Evolutionary conservation across 1,140 invertebrate species (phyloP).

Genomic region (Aphis gossypii): DNA sequence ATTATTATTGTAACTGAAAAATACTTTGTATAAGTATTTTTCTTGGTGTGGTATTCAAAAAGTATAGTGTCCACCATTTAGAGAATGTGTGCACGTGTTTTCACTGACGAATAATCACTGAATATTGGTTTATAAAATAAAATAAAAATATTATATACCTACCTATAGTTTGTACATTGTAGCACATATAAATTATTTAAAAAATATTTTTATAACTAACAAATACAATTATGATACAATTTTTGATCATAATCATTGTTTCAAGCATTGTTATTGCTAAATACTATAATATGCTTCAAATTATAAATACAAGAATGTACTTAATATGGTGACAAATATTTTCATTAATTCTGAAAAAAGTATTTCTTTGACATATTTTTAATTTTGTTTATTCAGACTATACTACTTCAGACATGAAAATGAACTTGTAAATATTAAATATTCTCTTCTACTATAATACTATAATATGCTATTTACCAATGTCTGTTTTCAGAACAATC

Average conservation of each 20-base stretch:
- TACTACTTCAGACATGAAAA: too few relatives aligned
- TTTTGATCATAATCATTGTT: not conserved
- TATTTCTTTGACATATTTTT: too few relatives aligned
- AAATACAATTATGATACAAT: not conserved
- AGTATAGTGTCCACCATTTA: not conserved
- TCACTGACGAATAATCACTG: not conserved
- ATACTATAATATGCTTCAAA: too few relatives aligned
- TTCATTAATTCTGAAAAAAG: too few relatives aligned
- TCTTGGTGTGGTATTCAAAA: not conserved
- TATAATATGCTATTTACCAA: too few relatives aligned
- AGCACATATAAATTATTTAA: not conserved
- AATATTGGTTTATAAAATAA: not conserved
- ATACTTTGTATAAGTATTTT: not conserved
- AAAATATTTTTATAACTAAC: not conserved
- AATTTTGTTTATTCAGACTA: too few relatives aligned
- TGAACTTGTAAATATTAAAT: too few relatives aligned
- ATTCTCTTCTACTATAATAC: too few relatives aligned
- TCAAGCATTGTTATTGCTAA: not conserved
- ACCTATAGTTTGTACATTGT: too few relatives aligned
- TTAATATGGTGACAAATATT: too few relatives aligned
- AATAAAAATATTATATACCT: not conserved
- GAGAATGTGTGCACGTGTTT: not conserved
- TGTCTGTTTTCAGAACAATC: too few relatives aligned
- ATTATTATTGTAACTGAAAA: not conserved
- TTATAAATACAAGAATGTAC: too few relatives aligned